Evolutionary conservation across 2,888 invertebrate genomes (phyloP).

Genomic region (Agrotis puta): DNA sequence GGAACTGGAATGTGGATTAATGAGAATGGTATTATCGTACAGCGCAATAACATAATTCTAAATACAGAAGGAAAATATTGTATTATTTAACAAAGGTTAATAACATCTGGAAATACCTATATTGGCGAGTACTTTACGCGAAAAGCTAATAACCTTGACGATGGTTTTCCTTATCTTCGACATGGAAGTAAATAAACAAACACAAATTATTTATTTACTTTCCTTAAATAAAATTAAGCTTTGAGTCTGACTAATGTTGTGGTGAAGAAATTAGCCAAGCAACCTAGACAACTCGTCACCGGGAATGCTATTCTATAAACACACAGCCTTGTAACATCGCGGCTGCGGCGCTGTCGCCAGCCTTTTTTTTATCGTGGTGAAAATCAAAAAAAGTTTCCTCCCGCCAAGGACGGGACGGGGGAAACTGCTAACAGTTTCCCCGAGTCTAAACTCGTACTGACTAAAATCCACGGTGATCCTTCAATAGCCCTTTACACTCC

Average conservation of each 20-base stretch:
- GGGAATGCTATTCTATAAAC: too few species aligned
- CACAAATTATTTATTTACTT: not conserved
- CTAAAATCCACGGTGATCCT: too few species aligned
- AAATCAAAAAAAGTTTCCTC: too few species aligned
- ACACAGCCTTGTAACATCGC: too few species aligned
- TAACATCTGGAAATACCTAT: not conserved
- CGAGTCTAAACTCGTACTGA: too few species aligned
- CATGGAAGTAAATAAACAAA: slow-evolving; percentile 7
- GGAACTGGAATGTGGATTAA: slow-evolving; percentile 15
- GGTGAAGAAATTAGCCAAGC: not conserved
- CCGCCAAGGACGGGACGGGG: too few species aligned
- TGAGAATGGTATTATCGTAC: not conserved
- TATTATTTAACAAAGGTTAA: not conserved
- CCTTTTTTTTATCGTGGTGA: too few species aligned
- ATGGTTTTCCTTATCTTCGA: not conserved
- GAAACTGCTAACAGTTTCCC: too few species aligned
- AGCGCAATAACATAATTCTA: not conserved
- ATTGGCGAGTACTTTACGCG: not conserved
- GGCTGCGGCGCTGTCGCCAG: too few species aligned
- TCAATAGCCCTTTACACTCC: too few species aligned
- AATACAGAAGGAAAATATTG: slow-evolving; percentile 12
- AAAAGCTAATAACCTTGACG: slow-evolving; percentile 10
- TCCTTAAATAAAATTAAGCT: not conserved
- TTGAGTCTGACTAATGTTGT: not conserved
- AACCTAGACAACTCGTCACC: too few species aligned